Evolutionary conservation across 2,113 vertebrate genomes (phyloP).

Genomic region (Epinephelus fuscoguttatus): DNA sequence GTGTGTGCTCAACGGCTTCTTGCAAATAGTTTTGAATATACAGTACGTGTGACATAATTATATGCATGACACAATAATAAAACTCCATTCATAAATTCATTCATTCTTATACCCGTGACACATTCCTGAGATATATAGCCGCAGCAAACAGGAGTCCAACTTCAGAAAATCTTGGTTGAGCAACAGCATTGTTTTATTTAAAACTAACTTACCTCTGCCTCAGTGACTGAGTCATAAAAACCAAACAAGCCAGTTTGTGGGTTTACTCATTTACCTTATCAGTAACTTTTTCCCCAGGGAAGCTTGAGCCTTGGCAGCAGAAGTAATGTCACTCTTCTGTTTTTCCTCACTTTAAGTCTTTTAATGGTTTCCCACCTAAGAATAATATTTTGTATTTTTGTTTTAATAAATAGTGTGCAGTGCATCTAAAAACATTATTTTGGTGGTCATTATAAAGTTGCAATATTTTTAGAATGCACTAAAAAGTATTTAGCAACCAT

Average conservation of each 20-base stretch:
- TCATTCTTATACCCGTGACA: too few relatives aligned
- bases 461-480: too few relatives aligned
- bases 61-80: too few relatives aligned
- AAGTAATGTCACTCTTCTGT: background rate
- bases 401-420: too few relatives aligned
- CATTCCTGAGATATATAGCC: too few relatives aligned
- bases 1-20: background rate
- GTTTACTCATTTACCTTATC: conserved; percentile 18
- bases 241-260: background rate
- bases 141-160: background rate
- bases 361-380: background rate
- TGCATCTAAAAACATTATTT: too few relatives aligned
- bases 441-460: too few relatives aligned
- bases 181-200: background rate
- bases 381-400: background rate
- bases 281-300: background rate
- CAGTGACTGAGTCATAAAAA: too few relatives aligned
- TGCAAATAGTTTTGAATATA: background rate
- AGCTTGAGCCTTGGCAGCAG: background rate
- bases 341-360: background rate
- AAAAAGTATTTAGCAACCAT: too few relatives aligned
- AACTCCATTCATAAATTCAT: too few relatives aligned
- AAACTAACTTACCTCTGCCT: background rate
- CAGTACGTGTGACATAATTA: too few relatives aligned
- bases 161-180: background rate